phyloP scores from a whole-genome alignment of 2,888 invertebrate species.

The Spodoptera exigua region DNA sequence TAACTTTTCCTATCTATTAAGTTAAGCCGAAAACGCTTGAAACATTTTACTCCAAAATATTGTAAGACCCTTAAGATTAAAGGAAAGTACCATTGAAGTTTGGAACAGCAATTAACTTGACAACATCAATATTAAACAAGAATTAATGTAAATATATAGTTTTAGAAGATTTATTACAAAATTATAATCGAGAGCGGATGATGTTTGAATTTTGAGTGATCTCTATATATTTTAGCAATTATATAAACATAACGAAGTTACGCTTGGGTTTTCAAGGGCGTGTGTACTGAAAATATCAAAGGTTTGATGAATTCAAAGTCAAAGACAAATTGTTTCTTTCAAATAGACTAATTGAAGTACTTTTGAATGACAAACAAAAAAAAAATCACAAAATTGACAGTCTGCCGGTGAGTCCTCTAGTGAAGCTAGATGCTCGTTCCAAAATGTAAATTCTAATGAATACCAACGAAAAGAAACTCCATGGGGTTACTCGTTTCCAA shows the following conservation, averaged over 20 bases:
- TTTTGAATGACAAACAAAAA: too few relatives aligned
- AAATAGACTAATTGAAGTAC: too few relatives aligned
- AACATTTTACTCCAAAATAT: constrained; percentile 65
- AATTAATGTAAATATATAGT: constrained; percentile 55
- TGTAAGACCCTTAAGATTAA: constrained; percentile 59
- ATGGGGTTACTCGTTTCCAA: too few relatives aligned
- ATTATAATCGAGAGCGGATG: constrained; percentile 14
- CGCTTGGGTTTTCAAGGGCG: too few relatives aligned
- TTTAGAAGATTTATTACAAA: constrained; percentile 40
- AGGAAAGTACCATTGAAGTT: constrained; percentile 61
- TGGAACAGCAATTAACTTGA: constrained; percentile 63
- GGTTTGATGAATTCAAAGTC: too few relatives aligned
- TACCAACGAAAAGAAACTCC: too few relatives aligned
- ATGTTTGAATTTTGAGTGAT: not conserved
- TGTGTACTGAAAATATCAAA: too few relatives aligned
- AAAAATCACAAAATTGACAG: too few relatives aligned
- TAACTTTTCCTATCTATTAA: constrained; percentile 67
- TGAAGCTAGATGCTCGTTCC: too few relatives aligned
- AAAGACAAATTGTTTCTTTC: too few relatives aligned
- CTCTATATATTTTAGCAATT: not conserved
- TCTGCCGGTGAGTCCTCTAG: too few relatives aligned
- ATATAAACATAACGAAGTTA: not conserved
- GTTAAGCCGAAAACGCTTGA: constrained; percentile 60
- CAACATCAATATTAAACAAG: constrained; percentile 60
- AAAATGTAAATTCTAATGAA: too few relatives aligned